These are phyloP conservation scores for Oreochromis spilurus DNA, from an alignment of 2,113 vertebrate genomes.

Conservation along the genomic window DNA sequence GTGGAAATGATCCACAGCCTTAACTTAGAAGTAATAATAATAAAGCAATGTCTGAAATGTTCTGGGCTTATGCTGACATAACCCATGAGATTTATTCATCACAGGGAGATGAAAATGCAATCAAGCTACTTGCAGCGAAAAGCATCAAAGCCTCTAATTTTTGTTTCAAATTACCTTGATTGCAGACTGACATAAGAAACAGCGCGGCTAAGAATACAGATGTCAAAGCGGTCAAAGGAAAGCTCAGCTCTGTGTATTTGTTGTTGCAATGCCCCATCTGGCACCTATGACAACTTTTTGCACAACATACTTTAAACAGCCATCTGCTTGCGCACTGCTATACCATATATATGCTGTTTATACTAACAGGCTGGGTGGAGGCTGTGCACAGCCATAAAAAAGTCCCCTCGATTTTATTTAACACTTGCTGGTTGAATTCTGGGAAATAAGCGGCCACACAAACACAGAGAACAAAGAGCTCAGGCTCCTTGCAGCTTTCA, in stretches of 20 bases:
- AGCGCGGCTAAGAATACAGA: not conserved
- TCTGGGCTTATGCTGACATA: not conserved
- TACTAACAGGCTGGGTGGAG: not conserved
- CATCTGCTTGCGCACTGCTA: not conserved
- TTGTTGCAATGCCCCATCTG: not conserved
- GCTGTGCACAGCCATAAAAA: not conserved
- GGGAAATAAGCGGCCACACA: not conserved
- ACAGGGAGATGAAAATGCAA: constrained; percentile 6
- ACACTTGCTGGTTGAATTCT: not conserved
- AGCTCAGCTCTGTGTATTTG: not conserved
- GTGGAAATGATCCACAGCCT: not conserved
- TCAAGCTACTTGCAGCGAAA: not conserved
- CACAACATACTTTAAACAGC: not conserved
- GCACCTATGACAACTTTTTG: not conserved
- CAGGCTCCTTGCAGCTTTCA: not conserved
- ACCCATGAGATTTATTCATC: not conserved
- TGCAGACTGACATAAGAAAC: not conserved
- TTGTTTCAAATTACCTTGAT: not conserved
- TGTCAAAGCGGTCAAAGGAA: not conserved
- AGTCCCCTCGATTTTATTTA: not conserved
- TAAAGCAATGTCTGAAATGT: not conserved
- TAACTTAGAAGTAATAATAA: not conserved
- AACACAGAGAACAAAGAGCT: not conserved
- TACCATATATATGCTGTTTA: not conserved
- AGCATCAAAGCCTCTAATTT: not conserved